Percentiles rank a stretch among this genome's conserved stretches.
Conservation (phyloP, 2,797 vertebrate genomes). For the Darevskia nairensis region DNA sequence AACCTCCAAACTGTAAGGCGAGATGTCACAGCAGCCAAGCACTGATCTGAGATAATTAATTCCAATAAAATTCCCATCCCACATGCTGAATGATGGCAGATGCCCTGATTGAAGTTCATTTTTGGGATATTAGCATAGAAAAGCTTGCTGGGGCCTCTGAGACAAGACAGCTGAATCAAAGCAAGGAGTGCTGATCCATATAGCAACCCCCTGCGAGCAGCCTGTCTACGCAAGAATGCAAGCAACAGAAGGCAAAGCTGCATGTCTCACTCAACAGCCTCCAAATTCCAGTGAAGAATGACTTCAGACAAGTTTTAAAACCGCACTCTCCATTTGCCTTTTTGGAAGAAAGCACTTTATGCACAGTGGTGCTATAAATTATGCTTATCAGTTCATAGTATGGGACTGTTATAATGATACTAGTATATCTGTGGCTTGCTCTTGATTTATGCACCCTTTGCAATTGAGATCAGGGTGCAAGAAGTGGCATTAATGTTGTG, state of each 20-base stretch:
- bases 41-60: slow-evolving; percentile 41
- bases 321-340: neutral
- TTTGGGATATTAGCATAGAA: slow-evolving; percentile 39
- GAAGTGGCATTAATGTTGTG: neutral
- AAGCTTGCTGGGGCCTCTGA: slow-evolving; percentile 36
- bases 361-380: slow-evolving; percentile 12
- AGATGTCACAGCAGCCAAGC: slow-evolving; percentile 18
- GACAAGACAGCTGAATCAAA: slow-evolving; percentile 39
- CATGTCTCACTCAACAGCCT: slow-evolving; percentile 23
- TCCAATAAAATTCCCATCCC: slow-evolving; percentile 31
- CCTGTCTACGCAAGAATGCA: neutral
- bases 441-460: neutral
- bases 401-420: neutral
- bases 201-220: slow-evolving; percentile 10
- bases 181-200: slow-evolving; percentile 25
- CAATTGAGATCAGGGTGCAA: slow-evolving; percentile 13
- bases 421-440: neutral
- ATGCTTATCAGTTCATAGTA: slow-evolving; percentile 7
- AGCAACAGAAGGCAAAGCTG: slow-evolving; percentile 40
- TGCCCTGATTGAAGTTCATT: slow-evolving; percentile 42
- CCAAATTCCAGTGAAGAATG: slow-evolving; percentile 17
- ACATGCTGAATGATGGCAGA: slow-evolving; percentile 38
- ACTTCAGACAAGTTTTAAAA: slow-evolving; percentile 30
- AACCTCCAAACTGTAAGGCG: slow-evolving; percentile 14
- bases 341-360: slow-evolving; percentile 6